A percentile compares a stretch with the other conserved stretches of the same genome.
Conservation (phyloP, 2,888 invertebrate species). For the Norana najaformis region DNA sequence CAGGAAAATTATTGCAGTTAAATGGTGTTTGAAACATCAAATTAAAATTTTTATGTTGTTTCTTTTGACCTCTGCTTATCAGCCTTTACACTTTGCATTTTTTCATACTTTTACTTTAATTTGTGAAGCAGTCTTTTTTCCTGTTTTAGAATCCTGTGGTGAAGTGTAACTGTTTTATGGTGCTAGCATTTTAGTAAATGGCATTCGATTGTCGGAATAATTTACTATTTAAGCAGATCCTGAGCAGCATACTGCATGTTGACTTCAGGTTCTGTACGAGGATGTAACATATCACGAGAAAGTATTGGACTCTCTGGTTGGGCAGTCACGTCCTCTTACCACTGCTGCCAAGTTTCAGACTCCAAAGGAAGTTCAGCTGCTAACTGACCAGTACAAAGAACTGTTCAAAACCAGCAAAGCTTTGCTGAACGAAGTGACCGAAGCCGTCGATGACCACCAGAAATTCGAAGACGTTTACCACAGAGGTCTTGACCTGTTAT, state of each 20-base stretch:
- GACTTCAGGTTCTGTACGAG: conserved; percentile 66
- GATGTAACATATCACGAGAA: conserved; percentile 80
- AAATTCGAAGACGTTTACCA: conserved; percentile 76
- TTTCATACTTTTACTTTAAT: background rate
- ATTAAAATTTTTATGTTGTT: background rate
- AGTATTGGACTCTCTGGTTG: conserved; percentile 78
- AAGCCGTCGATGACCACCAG: conserved; percentile 82
- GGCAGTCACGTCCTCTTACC: conserved; percentile 75
- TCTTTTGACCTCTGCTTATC: background rate
- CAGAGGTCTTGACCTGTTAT: conserved; percentile 82
- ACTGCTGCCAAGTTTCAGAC: conserved; percentile 48
- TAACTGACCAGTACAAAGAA: conserved; percentile 51
- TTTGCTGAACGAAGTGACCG: conserved; percentile 80
- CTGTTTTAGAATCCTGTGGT: background rate
- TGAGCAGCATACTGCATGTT: background rate
- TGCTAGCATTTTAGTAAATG: background rate
- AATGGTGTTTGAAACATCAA: background rate
- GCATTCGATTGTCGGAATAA: background rate
- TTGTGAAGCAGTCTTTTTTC: background rate
- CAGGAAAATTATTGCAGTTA: background rate
- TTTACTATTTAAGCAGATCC: background rate
- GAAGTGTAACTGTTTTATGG: background rate
- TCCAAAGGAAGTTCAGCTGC: conserved; percentile 54
- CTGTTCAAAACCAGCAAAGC: conserved; percentile 46
- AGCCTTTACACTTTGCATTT: background rate